Base-by-base conservation (phyloP, 2,797 vertebrate genomes). In the Enteromius afrohamiltoni region DNA sequence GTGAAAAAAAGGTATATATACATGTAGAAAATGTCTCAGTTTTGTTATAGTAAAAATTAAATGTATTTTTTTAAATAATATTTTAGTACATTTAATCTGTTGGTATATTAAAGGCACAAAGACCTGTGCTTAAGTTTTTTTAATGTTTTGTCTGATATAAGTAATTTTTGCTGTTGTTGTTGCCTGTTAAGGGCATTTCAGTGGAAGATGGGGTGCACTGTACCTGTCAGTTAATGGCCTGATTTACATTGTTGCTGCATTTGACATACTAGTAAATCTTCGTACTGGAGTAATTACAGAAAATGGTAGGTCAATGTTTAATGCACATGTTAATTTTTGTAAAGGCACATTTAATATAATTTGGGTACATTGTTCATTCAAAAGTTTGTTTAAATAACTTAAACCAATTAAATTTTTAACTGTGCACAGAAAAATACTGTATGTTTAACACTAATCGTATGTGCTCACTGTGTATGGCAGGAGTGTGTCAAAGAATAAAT, bases 201-300 rank as follows among this genome's bases (percentile, higher is more conserved):
- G n/a, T 6, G 29, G 31, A 37, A 29, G 31, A 14, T 75, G 29
- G 58, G 78, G 49, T 53, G 23, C 21, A 2, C 0, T 83, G 16
- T 83, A 71, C 49, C 58, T 85, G 26, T 7, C 26, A 16, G 0
- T 86, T 7, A 31, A 55, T 31, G 11, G 14, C 17, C 10, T 83
- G n/a, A 71, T 75, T 80, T 83, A 85, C 77, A 0, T 78, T 58
- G n/a, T 62, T 77, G 86, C 86, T 47, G 58, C 47, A 31, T 29
- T 77, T 31, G 85, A 86, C 77, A 85, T 88, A 53, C 17, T 88
- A 49, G 42, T 86, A 14, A 85, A 40, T 49, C 79, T 86, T 49
- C 83, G 77, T 14, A 88, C 71, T 47, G 71, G 68, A 68, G 68
- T 88, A 69, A 16, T 74, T 31, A 85, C 77, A 9, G 80, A 86